phyloP scores from a whole-genome alignment of 2,888 invertebrate species.

The Aphrophora alni region DNA sequence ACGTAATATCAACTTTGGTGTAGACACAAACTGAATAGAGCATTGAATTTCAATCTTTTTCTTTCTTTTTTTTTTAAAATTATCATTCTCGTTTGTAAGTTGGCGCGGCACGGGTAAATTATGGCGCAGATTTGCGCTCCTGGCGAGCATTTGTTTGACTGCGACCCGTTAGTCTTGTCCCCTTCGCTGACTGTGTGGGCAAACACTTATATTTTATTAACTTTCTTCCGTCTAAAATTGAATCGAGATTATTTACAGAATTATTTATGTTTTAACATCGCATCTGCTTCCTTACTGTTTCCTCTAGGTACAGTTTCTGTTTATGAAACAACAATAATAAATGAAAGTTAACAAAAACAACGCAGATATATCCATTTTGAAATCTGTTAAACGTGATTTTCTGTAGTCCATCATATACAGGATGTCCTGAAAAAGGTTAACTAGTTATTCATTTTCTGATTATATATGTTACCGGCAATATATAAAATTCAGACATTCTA shows the following conservation, averaged over 20 bases:
- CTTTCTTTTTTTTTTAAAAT: conserved; percentile 27
- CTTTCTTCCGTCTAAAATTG: background rate
- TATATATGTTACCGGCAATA: too few species aligned
- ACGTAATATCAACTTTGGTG: conserved; percentile 29
- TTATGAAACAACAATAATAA: too few species aligned
- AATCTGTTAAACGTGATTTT: too few species aligned
- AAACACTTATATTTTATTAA: background rate
- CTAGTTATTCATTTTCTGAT: too few species aligned
- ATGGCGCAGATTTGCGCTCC: background rate
- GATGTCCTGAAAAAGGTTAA: too few species aligned
- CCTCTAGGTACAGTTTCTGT: too few species aligned
- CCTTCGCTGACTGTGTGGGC: background rate
- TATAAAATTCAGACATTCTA: too few species aligned
- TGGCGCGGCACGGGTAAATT: conserved; percentile 28
- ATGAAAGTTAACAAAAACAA: too few species aligned
- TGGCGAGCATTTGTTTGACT: background rate
- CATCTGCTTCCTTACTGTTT: too few species aligned
- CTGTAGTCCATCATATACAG: too few species aligned
- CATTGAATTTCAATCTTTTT: conserved; percentile 39
- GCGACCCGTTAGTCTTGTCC: background rate
- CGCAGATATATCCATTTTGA: too few species aligned
- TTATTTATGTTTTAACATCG: too few species aligned
- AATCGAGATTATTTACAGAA: background rate
- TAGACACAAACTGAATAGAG: conserved; percentile 34
- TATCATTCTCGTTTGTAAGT: conserved; percentile 40